Percentiles rank a stretch among this genome's conserved stretches.
Evolutionary conservation across 2,113 vertebrate genomes (phyloP).

Genomic region (Tetrax tetrax): DNA sequence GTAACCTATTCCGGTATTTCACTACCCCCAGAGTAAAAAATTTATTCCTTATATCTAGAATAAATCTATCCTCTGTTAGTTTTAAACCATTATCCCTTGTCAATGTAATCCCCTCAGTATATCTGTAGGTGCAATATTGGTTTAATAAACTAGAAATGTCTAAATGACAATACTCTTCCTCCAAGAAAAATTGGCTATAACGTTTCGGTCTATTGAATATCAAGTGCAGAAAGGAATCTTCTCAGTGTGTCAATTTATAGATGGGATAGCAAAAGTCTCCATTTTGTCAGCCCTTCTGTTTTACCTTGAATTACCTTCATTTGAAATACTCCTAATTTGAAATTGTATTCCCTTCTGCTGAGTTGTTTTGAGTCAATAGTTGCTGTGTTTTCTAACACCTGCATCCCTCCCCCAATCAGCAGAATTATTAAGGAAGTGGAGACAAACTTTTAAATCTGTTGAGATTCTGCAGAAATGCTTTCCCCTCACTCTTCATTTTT

Average conservation of each 20-base stretch:
- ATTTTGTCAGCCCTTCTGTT: neutral
- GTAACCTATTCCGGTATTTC: too few species aligned
- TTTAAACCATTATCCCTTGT: too few species aligned
- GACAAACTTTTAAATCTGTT: neutral
- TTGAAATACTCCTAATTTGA: neutral
- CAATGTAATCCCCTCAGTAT: neutral
- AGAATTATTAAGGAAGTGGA: neutral
- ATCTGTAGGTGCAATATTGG: neutral
- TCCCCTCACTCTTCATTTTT: neutral
- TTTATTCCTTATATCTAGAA: too few species aligned
- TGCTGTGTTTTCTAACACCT: neutral
- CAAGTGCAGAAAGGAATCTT: neutral
- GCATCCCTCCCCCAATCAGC: neutral
- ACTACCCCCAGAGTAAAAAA: too few species aligned
- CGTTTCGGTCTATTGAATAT: neutral
- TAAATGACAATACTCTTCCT: neutral
- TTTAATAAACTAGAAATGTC: neutral
- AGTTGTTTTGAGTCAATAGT: neutral
- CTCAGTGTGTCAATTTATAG: neutral
- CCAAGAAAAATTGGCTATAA: neutral
- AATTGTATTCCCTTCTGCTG: neutral
- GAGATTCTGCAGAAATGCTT: neutral
- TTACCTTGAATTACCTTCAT: neutral
- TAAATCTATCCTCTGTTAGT: too few species aligned
- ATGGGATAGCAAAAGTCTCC: neutral